Conservation (phyloP, 2,888 invertebrate genomes). For the Teinopalpus imperialis region DNA sequence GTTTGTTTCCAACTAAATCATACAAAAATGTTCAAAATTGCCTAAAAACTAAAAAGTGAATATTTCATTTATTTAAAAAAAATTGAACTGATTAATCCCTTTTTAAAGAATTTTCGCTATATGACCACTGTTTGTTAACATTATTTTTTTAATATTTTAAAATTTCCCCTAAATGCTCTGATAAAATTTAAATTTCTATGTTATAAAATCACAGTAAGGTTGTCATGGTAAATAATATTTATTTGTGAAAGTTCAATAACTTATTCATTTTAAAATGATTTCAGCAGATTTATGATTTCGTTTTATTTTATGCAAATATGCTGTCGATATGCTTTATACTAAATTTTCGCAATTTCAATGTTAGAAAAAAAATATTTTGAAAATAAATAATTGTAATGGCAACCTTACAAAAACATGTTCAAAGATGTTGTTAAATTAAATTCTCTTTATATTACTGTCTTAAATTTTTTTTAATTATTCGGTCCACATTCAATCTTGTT, state of each 20-base stretch:
- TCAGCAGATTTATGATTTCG: too few species aligned
- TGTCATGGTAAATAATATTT: conserved; percentile 43
- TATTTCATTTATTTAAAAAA: not conserved
- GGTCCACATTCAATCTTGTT: conserved; percentile 49
- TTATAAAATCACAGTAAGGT: conserved; percentile 48
- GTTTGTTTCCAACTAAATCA: conserved; percentile 54
- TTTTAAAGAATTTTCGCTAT: conserved; percentile 50
- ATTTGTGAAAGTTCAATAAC: too few species aligned
- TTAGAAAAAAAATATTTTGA: conserved; percentile 5
- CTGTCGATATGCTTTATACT: conserved; percentile 12
- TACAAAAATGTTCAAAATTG: conserved; percentile 66
- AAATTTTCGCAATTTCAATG: not conserved
- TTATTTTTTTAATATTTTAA: conserved; percentile 27
- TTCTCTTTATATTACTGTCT: not conserved
- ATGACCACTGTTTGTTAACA: conserved; percentile 17
- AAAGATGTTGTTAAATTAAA: conserved; percentile 47
- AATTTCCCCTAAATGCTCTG: conserved; percentile 1
- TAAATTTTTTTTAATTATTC: not conserved
- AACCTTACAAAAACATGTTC: conserved; percentile 61
- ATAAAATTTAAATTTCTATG: conserved; percentile 27
- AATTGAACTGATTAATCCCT: not conserved
- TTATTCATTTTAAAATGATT: too few species aligned
- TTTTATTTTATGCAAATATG: not conserved
- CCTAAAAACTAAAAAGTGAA: conserved; percentile 47
- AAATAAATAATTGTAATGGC: conserved; percentile 51